Evolutionary conservation across 2,888 invertebrate species (phyloP), one percentile per base, ranked within the genome.

Genomic region (Coremacera marginata): DNA sequence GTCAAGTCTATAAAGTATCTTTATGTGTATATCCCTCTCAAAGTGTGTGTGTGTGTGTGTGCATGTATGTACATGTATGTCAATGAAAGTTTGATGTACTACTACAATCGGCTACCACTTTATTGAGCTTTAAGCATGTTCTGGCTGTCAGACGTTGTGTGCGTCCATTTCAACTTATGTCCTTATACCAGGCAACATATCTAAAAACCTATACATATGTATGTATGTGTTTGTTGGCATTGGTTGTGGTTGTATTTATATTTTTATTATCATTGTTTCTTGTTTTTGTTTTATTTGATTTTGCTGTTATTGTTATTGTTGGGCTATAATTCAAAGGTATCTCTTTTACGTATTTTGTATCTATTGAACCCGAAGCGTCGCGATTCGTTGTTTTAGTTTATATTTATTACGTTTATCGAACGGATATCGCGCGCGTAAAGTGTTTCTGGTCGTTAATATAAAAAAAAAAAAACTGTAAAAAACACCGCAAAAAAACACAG

Each of bases 351-450:
- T 34, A 5, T 83, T 84, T 84, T 82, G 83, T 81, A 77, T 82
- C 81, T 81, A 82, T 81, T 82, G 80, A 81, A 81, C 80, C 78
- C 76, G 79, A 79, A 14, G 34, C 52, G 55, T 11, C 37, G 31
- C 60, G 44, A 72, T 25, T 62, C 67, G 67, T 67, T 62, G 78
- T 82, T 86, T 88, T 87, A 88, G 88, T 88, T 89, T 85, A 88
- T 88, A 88, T 89, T 88, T 88, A 89, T 89, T 88, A 84, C 86
- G 85, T 88, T 88, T 89, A 88, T 88, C 87, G 88, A 86, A 84
- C 86, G 89, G 89, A 88, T 88, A 88, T 84, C 84, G 85, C 82
- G 81, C 74, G 76, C 77, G 74, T 37, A 37, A 44, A 31, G 51
- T 68, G 14, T 68, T 27, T 51, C 49, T 19, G 22, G 51, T 22